phyloP scores from a whole-genome alignment of 2,113 vertebrate species.

The Burhinus bistriatus region DNA sequence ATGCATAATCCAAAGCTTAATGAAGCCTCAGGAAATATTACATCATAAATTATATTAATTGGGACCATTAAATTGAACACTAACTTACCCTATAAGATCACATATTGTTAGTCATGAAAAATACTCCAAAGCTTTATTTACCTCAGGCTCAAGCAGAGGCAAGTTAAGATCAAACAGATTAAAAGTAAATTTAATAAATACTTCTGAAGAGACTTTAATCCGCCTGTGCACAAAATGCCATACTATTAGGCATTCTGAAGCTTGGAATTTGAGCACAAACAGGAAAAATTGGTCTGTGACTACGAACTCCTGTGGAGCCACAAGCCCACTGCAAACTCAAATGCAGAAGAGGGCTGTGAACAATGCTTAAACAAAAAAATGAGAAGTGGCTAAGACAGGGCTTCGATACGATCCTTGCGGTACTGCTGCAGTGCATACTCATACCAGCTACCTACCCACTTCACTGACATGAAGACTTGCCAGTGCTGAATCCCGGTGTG shows the following conservation, averaged over 20 bases:
- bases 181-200: background rate
- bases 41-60: background rate
- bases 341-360: background rate
- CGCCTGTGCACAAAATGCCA: background rate
- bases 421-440: background rate
- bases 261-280: background rate
- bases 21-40: background rate
- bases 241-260: background rate
- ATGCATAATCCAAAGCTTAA: background rate
- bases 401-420: background rate
- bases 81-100: background rate
- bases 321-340: background rate
- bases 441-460: background rate
- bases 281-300: background rate
- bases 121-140: background rate
- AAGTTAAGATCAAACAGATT: conserved; percentile 4
- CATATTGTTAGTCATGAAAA: background rate
- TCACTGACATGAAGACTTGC: background rate
- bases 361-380: background rate
- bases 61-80: background rate
- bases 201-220: background rate
- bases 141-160: background rate
- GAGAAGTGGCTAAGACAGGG: background rate
- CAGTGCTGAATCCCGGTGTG: background rate
- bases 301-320: background rate